phyloP scores from a whole-genome alignment of 2,888 invertebrate genomes.

The Xylophagus ater region DNA sequence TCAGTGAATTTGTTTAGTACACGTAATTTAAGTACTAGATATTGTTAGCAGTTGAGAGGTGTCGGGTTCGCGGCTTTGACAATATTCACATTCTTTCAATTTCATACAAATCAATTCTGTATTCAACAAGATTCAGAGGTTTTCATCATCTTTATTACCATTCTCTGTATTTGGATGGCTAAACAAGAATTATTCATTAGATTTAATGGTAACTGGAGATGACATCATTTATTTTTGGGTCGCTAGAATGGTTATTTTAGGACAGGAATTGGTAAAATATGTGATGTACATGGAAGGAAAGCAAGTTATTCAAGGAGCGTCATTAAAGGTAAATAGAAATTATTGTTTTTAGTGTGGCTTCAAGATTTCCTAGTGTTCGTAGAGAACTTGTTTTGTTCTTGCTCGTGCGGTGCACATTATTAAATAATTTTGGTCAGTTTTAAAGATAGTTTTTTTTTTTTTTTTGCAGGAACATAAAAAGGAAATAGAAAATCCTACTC shows the following conservation, averaged over 20 bases:
- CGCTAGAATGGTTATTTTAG: slow-evolving; percentile 89
- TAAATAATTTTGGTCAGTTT: background rate
- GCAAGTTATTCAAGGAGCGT: slow-evolving; percentile 76
- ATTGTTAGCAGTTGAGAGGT: too few relatives aligned
- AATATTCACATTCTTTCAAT: too few relatives aligned
- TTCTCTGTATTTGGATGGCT: slow-evolving; percentile 90
- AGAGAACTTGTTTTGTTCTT: too few relatives aligned
- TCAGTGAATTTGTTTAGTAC: too few relatives aligned
- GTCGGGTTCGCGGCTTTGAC: too few relatives aligned
- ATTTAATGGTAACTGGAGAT: slow-evolving; percentile 87
- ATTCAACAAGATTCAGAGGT: slow-evolving; percentile 67
- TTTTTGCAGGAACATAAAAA: slow-evolving; percentile 34
- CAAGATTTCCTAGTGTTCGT: too few relatives aligned
- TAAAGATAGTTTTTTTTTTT: too few relatives aligned
- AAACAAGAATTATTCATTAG: slow-evolving; percentile 63
- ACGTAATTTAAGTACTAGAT: too few relatives aligned
- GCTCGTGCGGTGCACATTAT: too few relatives aligned
- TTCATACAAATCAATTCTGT: too few relatives aligned
- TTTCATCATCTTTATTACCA: slow-evolving; percentile 87
- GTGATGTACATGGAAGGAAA: slow-evolving; percentile 82
- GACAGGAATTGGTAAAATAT: slow-evolving; percentile 61
- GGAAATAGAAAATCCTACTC: slow-evolving; percentile 40
- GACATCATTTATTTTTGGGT: slow-evolving; percentile 99
- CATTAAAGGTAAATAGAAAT: slow-evolving; percentile 49
- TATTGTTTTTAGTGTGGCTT: too few relatives aligned